A percentile compares a stretch with the other conserved stretches of the same genome.
phyloP scores from a whole-genome alignment of 2,888 invertebrate genomes.

The Hemistola chrysoprasaria region DNA sequence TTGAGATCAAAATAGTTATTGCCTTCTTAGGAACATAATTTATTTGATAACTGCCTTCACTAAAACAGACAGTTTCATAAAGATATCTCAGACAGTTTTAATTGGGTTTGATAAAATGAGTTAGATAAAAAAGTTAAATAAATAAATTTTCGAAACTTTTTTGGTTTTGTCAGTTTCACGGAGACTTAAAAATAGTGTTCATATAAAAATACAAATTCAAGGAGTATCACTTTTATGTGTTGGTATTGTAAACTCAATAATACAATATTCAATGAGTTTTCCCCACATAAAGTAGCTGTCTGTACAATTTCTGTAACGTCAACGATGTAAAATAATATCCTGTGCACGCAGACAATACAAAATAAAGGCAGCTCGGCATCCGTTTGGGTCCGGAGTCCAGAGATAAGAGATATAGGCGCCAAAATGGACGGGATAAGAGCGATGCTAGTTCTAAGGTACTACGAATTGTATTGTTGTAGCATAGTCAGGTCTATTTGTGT shows the following conservation, averaged over 20 bases:
- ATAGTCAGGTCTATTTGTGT: neutral
- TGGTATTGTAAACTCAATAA: constrained; percentile 1
- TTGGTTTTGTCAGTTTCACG: too few relatives aligned
- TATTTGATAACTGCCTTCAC: too few relatives aligned
- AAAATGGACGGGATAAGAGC: constrained; percentile 40
- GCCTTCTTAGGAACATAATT: too few relatives aligned
- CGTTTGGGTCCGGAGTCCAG: constrained; percentile 34
- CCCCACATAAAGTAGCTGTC: constrained; percentile 10
- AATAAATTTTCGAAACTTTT: too few relatives aligned
- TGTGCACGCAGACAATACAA: constrained; percentile 39
- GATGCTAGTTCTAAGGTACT: constrained; percentile 14
- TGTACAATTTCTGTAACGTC: constrained; percentile 16
- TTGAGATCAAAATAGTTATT: too few relatives aligned
- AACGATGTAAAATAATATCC: constrained; percentile 32
- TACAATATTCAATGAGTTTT: constrained; percentile 4
- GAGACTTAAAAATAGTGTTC: too few relatives aligned
- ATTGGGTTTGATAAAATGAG: too few relatives aligned
- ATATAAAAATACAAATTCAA: too few relatives aligned
- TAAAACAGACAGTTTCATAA: too few relatives aligned
- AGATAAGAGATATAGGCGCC: constrained; percentile 42
- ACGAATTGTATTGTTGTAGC: constrained; percentile 7
- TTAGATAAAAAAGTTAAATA: too few relatives aligned
- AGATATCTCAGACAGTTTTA: too few relatives aligned
- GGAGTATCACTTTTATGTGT: too few relatives aligned
- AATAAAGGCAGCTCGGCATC: constrained; percentile 44